Conservation (phyloP, 1,140 invertebrate genomes). For the Pseudomyrmex sp. region DNA sequence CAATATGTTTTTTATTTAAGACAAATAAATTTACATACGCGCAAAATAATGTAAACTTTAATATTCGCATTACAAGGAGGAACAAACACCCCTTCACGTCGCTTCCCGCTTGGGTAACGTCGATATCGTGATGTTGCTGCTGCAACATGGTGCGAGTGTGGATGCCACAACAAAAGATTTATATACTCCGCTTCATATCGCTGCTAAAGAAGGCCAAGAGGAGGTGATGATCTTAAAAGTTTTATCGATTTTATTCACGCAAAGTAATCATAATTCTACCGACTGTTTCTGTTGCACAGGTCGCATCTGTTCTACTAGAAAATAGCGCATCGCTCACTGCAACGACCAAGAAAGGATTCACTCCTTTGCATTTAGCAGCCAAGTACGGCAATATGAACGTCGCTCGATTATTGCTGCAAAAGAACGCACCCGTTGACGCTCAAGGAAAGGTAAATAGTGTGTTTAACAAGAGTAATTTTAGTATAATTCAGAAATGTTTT, state of each 20-base stretch:
- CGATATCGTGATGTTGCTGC: constrained; percentile 95
- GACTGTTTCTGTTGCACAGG: constrained; percentile 82
- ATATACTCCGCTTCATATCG: constrained; percentile 98
- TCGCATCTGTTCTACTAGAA: constrained; percentile 96
- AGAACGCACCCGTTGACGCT: constrained; percentile 96
- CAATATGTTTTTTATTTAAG: constrained; percentile 17
- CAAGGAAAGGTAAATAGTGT: constrained; percentile 91
- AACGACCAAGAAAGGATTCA: constrained; percentile 98
- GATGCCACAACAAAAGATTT: constrained; percentile 96
- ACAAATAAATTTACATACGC: constrained; percentile 21
- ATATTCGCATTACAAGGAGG: constrained; percentile 87
- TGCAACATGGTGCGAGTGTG: constrained; percentile 95
- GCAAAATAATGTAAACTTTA: background rate
- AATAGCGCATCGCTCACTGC: constrained; percentile 96
- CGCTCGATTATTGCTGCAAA: constrained; percentile 94
- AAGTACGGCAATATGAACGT: constrained; percentile 99
- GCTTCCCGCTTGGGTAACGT: constrained; percentile 96
- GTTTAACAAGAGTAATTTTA: constrained; percentile 5
- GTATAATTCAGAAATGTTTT: background rate
- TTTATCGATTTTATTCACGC: background rate
- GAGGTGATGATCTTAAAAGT: constrained; percentile 86
- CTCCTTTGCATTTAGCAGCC: constrained; percentile 97
- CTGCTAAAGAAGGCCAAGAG: constrained; percentile 98
- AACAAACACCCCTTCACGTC: constrained; percentile 97
- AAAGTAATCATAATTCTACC: background rate